phyloP scores from a whole-genome alignment of 2,797 vertebrate genomes.

The Gouania willdenowi region DNA sequence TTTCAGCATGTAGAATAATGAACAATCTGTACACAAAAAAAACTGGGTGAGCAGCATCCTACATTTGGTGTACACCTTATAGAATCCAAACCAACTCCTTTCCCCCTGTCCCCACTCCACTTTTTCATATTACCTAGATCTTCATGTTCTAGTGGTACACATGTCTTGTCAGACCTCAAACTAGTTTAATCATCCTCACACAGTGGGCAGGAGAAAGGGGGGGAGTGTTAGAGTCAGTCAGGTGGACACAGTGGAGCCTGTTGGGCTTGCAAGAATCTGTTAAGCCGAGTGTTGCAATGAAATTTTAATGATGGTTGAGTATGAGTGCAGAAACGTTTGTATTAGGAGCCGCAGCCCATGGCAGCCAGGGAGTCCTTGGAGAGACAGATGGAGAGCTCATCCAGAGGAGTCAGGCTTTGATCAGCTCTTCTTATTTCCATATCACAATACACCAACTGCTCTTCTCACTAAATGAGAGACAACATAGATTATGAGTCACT shows the following conservation, averaged over 20 bases:
- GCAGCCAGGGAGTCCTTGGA: slow-evolving; percentile 61
- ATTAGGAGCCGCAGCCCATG: slow-evolving; percentile 57
- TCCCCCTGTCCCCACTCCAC: too few relatives aligned
- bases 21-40: too few relatives aligned
- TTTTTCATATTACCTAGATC: too few relatives aligned
- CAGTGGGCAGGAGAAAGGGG: slow-evolving; percentile 2
- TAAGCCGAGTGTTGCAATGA: slow-evolving; percentile 50
- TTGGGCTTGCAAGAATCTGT: slow-evolving; percentile 37
- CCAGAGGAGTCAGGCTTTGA: slow-evolving; percentile 70
- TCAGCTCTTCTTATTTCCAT: slow-evolving; percentile 70
- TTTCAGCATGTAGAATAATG: too few relatives aligned
- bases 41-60: too few relatives aligned
- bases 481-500: slow-evolving; percentile 61
- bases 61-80: too few relatives aligned
- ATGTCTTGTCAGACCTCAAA: slow-evolving; percentile 23
- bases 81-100: too few relatives aligned
- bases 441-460: slow-evolving; percentile 56
- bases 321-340: slow-evolving; percentile 61
- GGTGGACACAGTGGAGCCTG: slow-evolving; percentile 41
- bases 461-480: slow-evolving; percentile 55
- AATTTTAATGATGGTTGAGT: slow-evolving; percentile 67
- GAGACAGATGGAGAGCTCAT: slow-evolving; percentile 60
- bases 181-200: slow-evolving; percentile 23
- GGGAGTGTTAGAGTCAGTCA: slow-evolving; percentile 18
- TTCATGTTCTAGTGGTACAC: slow-evolving; percentile 11